Base-by-base conservation (phyloP, 2,113 vertebrate genomes). In the Rhinichthys klamathensis region DNA sequence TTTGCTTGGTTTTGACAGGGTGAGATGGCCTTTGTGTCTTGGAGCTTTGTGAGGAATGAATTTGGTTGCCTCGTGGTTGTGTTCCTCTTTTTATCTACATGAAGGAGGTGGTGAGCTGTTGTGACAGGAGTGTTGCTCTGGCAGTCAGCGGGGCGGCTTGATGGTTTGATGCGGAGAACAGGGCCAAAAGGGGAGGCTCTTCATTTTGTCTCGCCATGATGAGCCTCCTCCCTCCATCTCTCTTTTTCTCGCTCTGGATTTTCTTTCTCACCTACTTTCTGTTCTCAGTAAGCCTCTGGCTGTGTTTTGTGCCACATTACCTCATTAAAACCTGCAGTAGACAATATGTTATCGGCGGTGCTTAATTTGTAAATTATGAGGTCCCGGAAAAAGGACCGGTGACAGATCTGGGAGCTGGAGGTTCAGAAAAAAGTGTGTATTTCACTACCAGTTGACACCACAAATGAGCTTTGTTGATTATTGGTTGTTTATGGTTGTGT, bases 101-200 rank as follows among this genome's bases (percentile, higher is more conserved):
- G 73, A 85, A 61, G 10, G n/a, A 74, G 69, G 51, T 35, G 75
- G 10, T 46, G 60, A 89, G 84, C 63, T 73, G 46, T 88, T 88
- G 75, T 91, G 93, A 93, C 92, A 90, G 89, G 77, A 85, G 76
- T 85, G 25, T 87, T 89, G 88, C 85, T 75, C 83, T 73, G 69
- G 38, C 63, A 60, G 83, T 80, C 41, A 77, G 77, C 70, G 54
- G 16, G 73, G 63, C 44, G 69, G 81, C 86, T 86, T 78, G 51
- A 63, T 80, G 51, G 13, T 89, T 80, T 83, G 76, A 90, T 90
- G 82, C 25, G 79, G 11, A 85, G 85, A 83, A 90, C 87, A 63
- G 35, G 78, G 44, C 90, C 87, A 90, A 90, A 89, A 77, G 75
- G 87, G 89, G 80, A 88, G 80, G 80, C 18, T 23, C 41, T 82